A percentile compares a stretch with the other conserved stretches of the same genome.
These are phyloP conservation scores for Pardalotus punctatus DNA, from an alignment of 2,113 vertebrate species.

Conservation along the genomic window DNA sequence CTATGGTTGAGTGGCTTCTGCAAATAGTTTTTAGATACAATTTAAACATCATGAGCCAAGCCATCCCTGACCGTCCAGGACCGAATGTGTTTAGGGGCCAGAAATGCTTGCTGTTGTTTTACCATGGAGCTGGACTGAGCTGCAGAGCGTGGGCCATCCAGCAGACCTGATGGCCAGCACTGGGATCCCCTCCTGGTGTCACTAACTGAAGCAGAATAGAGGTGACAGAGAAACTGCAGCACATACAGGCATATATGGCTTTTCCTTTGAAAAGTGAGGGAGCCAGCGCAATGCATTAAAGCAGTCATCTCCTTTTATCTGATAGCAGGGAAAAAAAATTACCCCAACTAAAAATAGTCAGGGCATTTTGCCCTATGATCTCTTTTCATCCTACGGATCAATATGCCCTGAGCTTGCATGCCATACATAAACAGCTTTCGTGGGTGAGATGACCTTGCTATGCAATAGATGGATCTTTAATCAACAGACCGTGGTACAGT, in stretches of 20 bases:
- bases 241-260: background rate
- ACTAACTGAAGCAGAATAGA: background rate
- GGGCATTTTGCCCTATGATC: slow-evolving; percentile 59
- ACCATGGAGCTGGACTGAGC: background rate
- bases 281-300: background rate
- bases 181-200: background rate
- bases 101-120: background rate
- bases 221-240: background rate
- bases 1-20: background rate
- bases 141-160: background rate
- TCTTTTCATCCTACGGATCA: slow-evolving; percentile 51
- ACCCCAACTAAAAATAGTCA: slow-evolving; percentile 62
- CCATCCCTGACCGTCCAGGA: fast-evolving
- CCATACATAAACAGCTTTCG: slow-evolving; percentile 46
- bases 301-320: slow-evolving; percentile 23
- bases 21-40: background rate
- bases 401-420: slow-evolving; percentile 50
- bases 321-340: background rate
- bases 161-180: background rate
- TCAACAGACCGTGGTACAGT: background rate
- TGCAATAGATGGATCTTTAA: slow-evolving; percentile 10
- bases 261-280: slow-evolving; percentile 24
- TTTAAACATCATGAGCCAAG: background rate
- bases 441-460: slow-evolving; percentile 33
- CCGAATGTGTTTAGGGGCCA: background rate